Conservation (phyloP, 2,113 vertebrate species). For the Todiramphus chloris region DNA sequence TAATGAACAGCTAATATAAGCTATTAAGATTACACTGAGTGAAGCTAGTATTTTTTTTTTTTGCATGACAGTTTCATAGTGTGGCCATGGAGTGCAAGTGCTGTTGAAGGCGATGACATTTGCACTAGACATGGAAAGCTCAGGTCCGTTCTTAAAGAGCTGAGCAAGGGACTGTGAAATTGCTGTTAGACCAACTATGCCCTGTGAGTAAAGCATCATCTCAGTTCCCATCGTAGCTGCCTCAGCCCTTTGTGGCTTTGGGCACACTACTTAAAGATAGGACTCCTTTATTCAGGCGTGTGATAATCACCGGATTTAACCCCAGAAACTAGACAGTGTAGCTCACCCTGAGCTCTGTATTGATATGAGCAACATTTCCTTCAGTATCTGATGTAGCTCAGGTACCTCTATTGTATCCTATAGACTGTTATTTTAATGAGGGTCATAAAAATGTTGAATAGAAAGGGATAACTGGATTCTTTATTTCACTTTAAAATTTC, state of each 20-base stretch:
- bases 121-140: neutral
- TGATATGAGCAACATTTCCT: neutral
- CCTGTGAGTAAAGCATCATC: neutral
- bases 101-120: neutral
- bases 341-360: neutral
- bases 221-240: neutral
- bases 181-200: neutral
- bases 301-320: neutral
- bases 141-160: neutral
- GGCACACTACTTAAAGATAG: neutral
- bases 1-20: neutral
- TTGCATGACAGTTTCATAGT: neutral
- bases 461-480: neutral
- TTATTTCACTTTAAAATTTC: neutral
- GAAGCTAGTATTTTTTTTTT: neutral
- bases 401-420: neutral
- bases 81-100: rapidly evolving
- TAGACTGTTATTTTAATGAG: neutral
- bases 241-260: neutral
- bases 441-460: neutral
- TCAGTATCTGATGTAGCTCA: neutral
- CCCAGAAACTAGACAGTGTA: neutral
- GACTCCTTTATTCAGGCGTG: neutral
- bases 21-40: neutral
- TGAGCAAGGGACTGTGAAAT: neutral